A percentile compares a stretch with the other conserved stretches of the same genome.
phyloP scores from a whole-genome alignment of 1,140 invertebrate genomes.

The Mylabris phalerata region DNA sequence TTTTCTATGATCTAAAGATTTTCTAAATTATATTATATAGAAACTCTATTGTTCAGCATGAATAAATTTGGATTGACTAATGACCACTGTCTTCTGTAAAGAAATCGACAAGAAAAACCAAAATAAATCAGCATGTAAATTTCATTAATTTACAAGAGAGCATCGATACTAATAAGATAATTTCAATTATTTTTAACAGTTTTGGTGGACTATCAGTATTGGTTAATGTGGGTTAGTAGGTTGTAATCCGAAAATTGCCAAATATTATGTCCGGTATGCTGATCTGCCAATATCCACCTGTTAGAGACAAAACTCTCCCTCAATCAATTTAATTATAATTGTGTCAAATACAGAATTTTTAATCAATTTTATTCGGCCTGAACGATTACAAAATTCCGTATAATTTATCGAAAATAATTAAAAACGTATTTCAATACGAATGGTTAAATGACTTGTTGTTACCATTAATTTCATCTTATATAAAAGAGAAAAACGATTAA shows the following conservation, averaged over 20 bases:
- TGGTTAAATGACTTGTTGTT: too few relatives aligned
- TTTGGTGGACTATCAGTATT: constrained; percentile 2
- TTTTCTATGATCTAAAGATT: too few relatives aligned
- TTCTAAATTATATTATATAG: too few relatives aligned
- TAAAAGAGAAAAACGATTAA: not conserved
- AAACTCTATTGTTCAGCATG: too few relatives aligned
- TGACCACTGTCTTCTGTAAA: not conserved
- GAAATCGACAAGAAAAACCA: not conserved
- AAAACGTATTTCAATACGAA: too few relatives aligned
- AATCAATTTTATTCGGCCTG: too few relatives aligned
- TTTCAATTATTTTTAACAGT: constrained; percentile 3
- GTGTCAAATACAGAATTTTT: too few relatives aligned
- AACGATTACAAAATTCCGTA: too few relatives aligned
- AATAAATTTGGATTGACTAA: not conserved
- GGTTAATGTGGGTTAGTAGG: constrained; percentile 9
- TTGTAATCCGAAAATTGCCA: constrained; percentile 5
- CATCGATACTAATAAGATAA: constrained; percentile 10
- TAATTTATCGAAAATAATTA: too few relatives aligned
- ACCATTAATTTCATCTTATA: not conserved
- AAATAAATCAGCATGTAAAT: constrained; percentile 8
- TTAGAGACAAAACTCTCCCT: not conserved
- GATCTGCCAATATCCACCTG: not conserved
- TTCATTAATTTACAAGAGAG: not conserved
- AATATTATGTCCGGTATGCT: not conserved
- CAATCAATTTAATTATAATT: too few relatives aligned